Base-by-base conservation (phyloP, 2,113 vertebrate species). In the Nettapus auritus region DNA sequence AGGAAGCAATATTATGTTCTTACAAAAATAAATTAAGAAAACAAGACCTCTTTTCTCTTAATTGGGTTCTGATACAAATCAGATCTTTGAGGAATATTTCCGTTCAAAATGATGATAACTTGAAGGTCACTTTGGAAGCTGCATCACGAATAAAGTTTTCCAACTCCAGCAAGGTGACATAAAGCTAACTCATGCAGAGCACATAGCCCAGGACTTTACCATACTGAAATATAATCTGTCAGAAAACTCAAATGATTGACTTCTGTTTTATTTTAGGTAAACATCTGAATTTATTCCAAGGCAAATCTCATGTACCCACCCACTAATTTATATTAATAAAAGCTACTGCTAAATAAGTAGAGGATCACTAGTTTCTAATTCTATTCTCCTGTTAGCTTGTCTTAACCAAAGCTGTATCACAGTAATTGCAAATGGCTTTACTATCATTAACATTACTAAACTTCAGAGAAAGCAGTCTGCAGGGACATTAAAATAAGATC, bases 401-500 rank as follows among this genome's bases (percentile, higher is more conserved):
- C 75, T 96, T 92, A 94, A 93, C 78, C 74, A 69, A 82, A 84
- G 63, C 13, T 93, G 64, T 19, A 82, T 64, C 80, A 76, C 75
- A 86, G 68, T 92, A 96, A 95, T 91, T 91, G 88, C 64, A 91
- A 92, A 94, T 89, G 66, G 85, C 91, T 96, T 81, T 2, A 42
- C 73, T 88, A 79, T 88, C 94, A 79, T 92, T 97, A 97, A 70
- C 36, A 70, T 94, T 86, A 62, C 82, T 89, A 85, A 93, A 94
- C 78, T 89, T 95, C 86, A 44, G 60, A 75, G 88, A 93, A 95
- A 89, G 69, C 78, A 86, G 82, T 91, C 94, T 91, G 56, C 38
- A 46, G 70, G 68, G 89, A 92, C 75, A 66, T 84, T 66, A 90
- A 87, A 95, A 95, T 95, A 93, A 97, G 94, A 94, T 82, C 86